Conservation (phyloP, 2,797 vertebrate genomes). For the Phalloptychus januarius region DNA sequence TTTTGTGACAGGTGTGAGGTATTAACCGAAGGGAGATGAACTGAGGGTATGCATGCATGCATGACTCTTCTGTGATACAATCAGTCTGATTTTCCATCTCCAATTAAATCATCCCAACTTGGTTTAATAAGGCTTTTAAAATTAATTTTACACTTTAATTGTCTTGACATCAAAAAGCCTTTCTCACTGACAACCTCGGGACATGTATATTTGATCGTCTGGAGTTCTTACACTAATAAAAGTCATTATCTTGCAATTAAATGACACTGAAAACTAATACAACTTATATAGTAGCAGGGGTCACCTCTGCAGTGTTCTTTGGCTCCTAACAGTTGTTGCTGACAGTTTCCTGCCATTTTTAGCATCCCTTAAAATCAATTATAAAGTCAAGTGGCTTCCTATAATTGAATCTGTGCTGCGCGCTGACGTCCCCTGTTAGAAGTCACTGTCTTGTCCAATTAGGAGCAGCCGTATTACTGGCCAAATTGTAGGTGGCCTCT, state of each 20-base stretch:
- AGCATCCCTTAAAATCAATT: conserved; percentile 80
- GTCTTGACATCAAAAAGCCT: background rate
- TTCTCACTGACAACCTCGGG: background rate
- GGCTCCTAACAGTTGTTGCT: conserved; percentile 40
- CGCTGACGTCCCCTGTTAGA: conserved; percentile 73
- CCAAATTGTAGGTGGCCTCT: conserved; percentile 61
- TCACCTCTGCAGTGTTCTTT: background rate
- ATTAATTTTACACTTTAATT: background rate
- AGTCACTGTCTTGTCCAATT: conserved; percentile 82
- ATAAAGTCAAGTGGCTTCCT: conserved; percentile 71
- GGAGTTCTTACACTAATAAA: background rate
- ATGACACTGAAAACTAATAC: background rate
- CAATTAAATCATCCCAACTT: conserved; percentile 3
- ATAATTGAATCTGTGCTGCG: conserved; percentile 75
- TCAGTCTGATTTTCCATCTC: conserved; percentile 4
- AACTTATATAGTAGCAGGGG: background rate
- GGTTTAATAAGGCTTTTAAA: background rate
- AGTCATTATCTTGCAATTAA: conserved; percentile 5
- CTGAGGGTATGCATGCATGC: conserved; percentile 22
- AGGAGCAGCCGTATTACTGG: conserved; percentile 70
- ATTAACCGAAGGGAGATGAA: conserved; percentile 69
- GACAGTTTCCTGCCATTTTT: conserved; percentile 73
- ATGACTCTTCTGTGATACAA: background rate
- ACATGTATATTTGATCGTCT: background rate
- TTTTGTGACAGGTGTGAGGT: conserved; percentile 64